Conservation (phyloP, 2,888 invertebrate species). For the Cataglyphis rosenhaueri region DNA sequence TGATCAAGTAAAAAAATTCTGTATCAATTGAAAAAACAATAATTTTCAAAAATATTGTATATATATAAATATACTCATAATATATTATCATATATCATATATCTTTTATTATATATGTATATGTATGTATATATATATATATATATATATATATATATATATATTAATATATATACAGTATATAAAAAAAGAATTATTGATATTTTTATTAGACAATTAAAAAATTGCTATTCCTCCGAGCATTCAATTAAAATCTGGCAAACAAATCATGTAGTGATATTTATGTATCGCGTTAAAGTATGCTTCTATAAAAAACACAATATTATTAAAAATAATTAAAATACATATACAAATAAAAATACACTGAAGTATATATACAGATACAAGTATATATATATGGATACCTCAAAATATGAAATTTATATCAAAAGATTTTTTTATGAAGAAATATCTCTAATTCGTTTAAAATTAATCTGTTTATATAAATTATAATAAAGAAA, state of each 20-base stretch:
- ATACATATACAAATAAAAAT: not conserved
- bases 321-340: slow-evolving; percentile 9
- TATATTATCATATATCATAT: not conserved
- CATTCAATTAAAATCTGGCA: not conserved
- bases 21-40: not conserved
- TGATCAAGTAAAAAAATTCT: slow-evolving; percentile 10
- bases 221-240: not conserved
- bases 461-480: slow-evolving; percentile 22
- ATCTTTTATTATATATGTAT: no score
- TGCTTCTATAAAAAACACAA: not conserved
- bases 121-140: no score
- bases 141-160: no score
- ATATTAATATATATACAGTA: not conserved
- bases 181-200: not conserved
- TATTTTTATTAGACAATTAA: not conserved
- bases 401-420: slow-evolving; percentile 29
- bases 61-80: slow-evolving; percentile 1
- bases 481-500: slow-evolving; percentile 57
- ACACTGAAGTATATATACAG: no score
- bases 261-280: not conserved
- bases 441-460: not conserved
- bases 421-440: slow-evolving; percentile 2
- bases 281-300: not conserved
- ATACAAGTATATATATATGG: not conserved
- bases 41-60: not conserved